Conservation (phyloP, 1,140 invertebrate genomes). For the Schlechtendalia chinensis region DNA sequence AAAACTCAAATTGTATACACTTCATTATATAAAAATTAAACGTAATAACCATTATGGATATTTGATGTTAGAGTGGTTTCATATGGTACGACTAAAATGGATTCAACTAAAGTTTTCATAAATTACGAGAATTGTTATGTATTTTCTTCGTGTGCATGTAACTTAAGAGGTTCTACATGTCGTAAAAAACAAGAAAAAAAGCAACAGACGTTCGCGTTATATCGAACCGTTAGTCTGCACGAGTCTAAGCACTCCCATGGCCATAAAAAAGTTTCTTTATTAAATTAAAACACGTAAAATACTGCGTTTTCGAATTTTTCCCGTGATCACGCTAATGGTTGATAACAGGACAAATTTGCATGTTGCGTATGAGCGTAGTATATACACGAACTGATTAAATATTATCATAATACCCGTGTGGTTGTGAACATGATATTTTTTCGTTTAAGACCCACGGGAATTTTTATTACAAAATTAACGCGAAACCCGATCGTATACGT, state of each 20-base stretch:
- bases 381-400: no score
- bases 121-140: background rate
- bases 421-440: no score
- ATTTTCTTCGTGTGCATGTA: background rate
- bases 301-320: slow-evolving; percentile 3
- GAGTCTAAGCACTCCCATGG: slow-evolving; percentile 14
- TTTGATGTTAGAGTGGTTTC: background rate
- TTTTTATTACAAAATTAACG: no score
- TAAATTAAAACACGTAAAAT: slow-evolving; percentile 43
- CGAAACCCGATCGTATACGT: no score
- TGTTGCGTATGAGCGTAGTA: no score
- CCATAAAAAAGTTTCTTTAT: slow-evolving; percentile 40
- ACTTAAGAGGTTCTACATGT: slow-evolving; percentile 2
- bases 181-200: background rate
- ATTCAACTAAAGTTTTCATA: background rate
- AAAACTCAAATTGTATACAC: no score
- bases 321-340: background rate
- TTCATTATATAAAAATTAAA: no score
- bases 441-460: no score
- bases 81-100: background rate
- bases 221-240: background rate
- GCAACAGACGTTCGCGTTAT: slow-evolving; percentile 6
- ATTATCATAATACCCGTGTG: no score
- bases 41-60: no score
- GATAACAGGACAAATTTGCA: background rate